Evolutionary conservation across 2,797 vertebrate species (phyloP).

Genomic region (Gymnodraco acuticeps): DNA sequence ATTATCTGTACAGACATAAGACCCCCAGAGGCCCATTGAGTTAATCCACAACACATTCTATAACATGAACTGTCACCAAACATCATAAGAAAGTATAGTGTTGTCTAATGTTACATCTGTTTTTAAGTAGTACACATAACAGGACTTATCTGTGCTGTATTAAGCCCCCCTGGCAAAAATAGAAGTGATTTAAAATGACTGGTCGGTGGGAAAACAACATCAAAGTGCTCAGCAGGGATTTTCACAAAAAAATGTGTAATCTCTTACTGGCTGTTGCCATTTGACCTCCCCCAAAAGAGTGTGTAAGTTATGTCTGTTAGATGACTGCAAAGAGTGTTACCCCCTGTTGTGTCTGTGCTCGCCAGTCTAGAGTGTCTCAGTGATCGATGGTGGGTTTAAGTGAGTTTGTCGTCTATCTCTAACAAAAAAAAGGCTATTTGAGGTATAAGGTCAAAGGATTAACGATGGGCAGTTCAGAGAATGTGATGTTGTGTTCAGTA

Average conservation of each 20-base stretch:
- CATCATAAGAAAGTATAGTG: conserved; percentile 25
- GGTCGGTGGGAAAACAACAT: conserved; percentile 55
- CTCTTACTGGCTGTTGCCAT: conserved; percentile 46
- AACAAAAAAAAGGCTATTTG: conserved; percentile 33
- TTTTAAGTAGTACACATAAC: conserved; percentile 20
- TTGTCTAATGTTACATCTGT: conserved; percentile 53
- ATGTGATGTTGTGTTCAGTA: not conserved
- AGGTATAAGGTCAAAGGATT: not conserved
- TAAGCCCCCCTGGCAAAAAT: not conserved
- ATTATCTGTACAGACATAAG: conserved; percentile 39
- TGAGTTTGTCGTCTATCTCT: conserved; percentile 47
- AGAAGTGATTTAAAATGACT: conserved; percentile 51
- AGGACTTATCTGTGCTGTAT: conserved; percentile 26
- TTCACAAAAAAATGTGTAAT: conserved; percentile 41
- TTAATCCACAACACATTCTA: conserved; percentile 47
- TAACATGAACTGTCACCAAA: conserved; percentile 30
- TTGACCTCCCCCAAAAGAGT: conserved; percentile 51
- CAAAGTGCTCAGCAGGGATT: conserved; percentile 60
- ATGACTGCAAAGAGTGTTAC: conserved; percentile 45
- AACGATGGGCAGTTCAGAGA: not conserved
- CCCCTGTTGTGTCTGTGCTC: conserved; percentile 32
- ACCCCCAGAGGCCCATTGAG: conserved; percentile 4
- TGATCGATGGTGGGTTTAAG: conserved; percentile 63
- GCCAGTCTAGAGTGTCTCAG: conserved; percentile 22
- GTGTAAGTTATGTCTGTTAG: conserved; percentile 61